Evolutionary conservation across 2,888 invertebrate species (phyloP), one percentile per base, ranked within the genome.

Genomic region (Abrostola tripartita): DNA sequence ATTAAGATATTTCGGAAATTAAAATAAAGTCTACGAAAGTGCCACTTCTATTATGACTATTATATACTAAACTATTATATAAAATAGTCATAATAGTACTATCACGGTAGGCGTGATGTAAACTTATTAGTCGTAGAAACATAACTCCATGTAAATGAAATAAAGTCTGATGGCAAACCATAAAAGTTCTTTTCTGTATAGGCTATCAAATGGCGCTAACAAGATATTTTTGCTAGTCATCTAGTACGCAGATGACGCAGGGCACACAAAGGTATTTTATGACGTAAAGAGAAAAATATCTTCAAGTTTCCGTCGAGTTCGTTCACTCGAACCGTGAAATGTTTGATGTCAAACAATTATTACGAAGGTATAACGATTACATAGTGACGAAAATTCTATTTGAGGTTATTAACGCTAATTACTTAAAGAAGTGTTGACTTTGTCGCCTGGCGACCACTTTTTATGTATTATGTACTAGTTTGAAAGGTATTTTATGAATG

Each of bases 321-420:
- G 52, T 75, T 79, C 60, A 70, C 71, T 65, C 9, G 49, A 40
- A n/a, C 35, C 12, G 64, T 51, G 41, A 63, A 60, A 65, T 70
- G 53, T 74, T 66, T 79, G 68, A 63, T 56, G 54, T 61, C 54
- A 65, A 66, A 68, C 61, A 68, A 66, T 9, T 54, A 61, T 63
- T 49, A 56, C 52, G 40, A 41, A 66, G 61, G 64, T 60, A 50
- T 61, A 38, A 56, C 44, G 52, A 38, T 38, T 44, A 47, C 44
- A 47, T 47, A 50, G 37, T 44, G 58, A 65, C 55, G 58, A 71
- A 61, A 62, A 63, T 52, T 42, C 9, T 60, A 12, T 70, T 68
- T 64, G 57, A 50, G 35, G 56, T 68, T 54, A 59, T 11, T 50
- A 51, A 65, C 57, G 62, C 52, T 51, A 37, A 65, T 56, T 71